Percentiles rank a stretch among this genome's conserved stretches.
phyloP scores from a whole-genome alignment of 2,888 invertebrate species.

The Drosophila incognita region DNA sequence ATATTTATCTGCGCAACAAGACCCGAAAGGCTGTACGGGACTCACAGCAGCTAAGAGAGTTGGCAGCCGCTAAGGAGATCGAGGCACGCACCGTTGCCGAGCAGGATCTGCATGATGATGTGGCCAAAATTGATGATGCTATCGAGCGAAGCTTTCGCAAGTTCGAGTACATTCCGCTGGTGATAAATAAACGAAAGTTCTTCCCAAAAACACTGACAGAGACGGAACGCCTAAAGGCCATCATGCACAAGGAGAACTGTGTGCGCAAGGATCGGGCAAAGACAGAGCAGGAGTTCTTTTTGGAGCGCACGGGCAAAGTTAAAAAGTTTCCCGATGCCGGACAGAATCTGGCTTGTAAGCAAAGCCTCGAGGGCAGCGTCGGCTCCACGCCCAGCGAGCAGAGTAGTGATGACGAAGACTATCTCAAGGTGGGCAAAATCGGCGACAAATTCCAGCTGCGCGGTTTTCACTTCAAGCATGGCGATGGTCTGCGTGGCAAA shows the following conservation, averaged over 20 bases:
- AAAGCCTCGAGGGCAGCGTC: conserved; percentile 52
- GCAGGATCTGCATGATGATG: conserved; percentile 54
- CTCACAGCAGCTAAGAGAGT: conserved; percentile 20
- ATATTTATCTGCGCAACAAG: conserved; percentile 73
- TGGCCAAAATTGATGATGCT: conserved; percentile 69
- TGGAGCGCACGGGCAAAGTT: conserved; percentile 60
- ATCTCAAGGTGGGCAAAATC: conserved; percentile 78
- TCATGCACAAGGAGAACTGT: conserved; percentile 75
- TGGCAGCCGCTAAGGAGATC: conserved; percentile 43
- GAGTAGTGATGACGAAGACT: conserved; percentile 83
- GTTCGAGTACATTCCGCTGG: conserved; percentile 54
- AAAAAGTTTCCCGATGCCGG: conserved; percentile 70
- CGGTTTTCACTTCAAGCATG: conserved; percentile 82
- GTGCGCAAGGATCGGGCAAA: conserved; percentile 72
- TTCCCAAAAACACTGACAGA: conserved; percentile 82
- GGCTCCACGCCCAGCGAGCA: conserved; percentile 69
- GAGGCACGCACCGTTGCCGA: conserved; percentile 64
- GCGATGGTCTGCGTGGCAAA: conserved; percentile 80
- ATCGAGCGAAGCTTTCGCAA: conserved; percentile 71
- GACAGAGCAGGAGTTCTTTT: conserved; percentile 71
- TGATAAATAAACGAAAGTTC: conserved; percentile 56
- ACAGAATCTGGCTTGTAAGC: conserved; percentile 70
- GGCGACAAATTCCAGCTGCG: conserved; percentile 79
- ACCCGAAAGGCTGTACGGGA: conserved; percentile 34
- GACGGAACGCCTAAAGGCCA: conserved; percentile 67